Conservation (phyloP, 2,113 vertebrate genomes). For the Percopsis transmontana region DNA sequence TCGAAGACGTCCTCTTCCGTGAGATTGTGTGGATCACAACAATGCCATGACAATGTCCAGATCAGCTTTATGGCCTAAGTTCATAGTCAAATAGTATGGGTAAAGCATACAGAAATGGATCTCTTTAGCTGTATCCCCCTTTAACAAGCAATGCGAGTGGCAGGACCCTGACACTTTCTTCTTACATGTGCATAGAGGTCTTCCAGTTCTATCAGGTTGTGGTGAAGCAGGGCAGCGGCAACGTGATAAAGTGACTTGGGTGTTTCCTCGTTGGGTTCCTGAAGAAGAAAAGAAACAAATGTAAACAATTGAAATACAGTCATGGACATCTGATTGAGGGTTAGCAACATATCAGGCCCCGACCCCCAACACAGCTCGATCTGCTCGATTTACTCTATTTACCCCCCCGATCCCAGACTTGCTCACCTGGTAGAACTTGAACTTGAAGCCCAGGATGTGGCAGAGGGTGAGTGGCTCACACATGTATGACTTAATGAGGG, state of each 20-base stretch:
- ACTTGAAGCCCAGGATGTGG: constrained; percentile 99
- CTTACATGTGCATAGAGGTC: constrained; percentile 98
- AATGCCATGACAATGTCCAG: no score
- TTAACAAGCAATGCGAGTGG: not conserved
- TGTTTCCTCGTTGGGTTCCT: constrained; percentile 97
- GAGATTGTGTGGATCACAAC: no score
- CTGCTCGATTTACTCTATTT: no score
- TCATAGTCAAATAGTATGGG: no score
- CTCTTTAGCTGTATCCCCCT: not conserved
- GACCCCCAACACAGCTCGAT: not conserved
- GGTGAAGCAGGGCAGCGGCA: constrained; percentile 93
- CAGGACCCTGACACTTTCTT: not conserved
- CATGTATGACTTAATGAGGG: constrained; percentile 98
- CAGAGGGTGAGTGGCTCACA: constrained; percentile 98
- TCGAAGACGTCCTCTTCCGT: no score
- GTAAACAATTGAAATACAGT: not conserved
- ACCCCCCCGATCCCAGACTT: not conserved
- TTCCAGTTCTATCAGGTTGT: constrained; percentile 95
- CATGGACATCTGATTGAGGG: not conserved
- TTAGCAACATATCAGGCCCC: not conserved
- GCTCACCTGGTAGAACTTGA: constrained; percentile 97
- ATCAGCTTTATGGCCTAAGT: no score
- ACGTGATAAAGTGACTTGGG: constrained; percentile 95
- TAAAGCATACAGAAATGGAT: not conserved
- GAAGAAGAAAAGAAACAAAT: constrained; percentile 26